Evolutionary conservation across 2,797 vertebrate genomes (phyloP).

Genomic region (Oreochromis grahami): DNA sequence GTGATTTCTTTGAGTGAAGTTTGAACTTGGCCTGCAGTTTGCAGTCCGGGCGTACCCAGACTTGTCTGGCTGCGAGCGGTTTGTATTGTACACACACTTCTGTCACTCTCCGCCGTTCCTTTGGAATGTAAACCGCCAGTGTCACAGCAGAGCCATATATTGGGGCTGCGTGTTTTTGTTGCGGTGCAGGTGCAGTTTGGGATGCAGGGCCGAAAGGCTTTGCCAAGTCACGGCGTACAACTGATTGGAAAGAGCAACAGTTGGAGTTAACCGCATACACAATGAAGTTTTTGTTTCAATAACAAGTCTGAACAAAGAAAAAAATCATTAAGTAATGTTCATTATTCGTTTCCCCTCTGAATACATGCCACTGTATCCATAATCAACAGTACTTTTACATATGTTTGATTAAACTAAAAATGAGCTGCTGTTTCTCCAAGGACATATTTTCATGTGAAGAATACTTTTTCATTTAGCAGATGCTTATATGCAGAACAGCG

Average conservation of each 20-base stretch:
- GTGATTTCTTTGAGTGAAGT: slow-evolving; percentile 26
- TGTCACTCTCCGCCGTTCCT: slow-evolving; percentile 52
- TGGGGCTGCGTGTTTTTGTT: slow-evolving; percentile 10
- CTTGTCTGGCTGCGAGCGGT: slow-evolving; percentile 53
- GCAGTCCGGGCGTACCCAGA: slow-evolving; percentile 55
- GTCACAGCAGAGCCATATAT: slow-evolving; percentile 11
- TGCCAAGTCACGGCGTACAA: slow-evolving; percentile 24
- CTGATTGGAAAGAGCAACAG: background rate
- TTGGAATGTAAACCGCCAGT: slow-evolving; percentile 58
- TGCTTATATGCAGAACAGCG: slow-evolving; percentile 80
- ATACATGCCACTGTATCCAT: slow-evolving; percentile 70
- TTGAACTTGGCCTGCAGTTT: slow-evolving; percentile 61
- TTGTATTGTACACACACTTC: slow-evolving; percentile 56
- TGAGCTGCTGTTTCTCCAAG: slow-evolving; percentile 88
- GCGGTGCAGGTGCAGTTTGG: slow-evolving; percentile 43
- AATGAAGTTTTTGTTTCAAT: slow-evolving; percentile 39
- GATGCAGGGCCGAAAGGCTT: background rate
- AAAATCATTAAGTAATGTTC: slow-evolving; percentile 84
- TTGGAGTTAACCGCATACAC: background rate
- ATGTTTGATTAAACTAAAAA: slow-evolving; percentile 94
- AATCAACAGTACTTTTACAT: slow-evolving; percentile 89
- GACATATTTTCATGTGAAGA: slow-evolving; percentile 83
- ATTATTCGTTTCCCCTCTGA: slow-evolving; percentile 82
- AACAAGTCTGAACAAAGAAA: slow-evolving; percentile 75
- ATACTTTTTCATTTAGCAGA: slow-evolving; percentile 80